A percentile compares a stretch with the other conserved stretches of the same genome.
phyloP scores from a whole-genome alignment of 2,888 invertebrate genomes.

The Neelides folsomi region DNA sequence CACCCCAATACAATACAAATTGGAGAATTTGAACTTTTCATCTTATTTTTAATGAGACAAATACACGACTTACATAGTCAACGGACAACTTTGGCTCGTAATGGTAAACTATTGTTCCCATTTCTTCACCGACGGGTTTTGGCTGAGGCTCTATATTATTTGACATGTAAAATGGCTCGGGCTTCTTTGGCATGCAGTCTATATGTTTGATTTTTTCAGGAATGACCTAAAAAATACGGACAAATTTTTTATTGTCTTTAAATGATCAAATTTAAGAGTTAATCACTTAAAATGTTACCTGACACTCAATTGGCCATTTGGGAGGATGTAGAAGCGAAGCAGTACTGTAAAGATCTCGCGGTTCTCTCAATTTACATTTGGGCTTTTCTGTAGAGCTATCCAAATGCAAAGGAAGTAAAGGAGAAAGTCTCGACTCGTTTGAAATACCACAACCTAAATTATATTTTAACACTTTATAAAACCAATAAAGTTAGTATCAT shows the following conservation, averaged over 20 bases:
- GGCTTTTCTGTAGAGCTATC: constrained; percentile 51
- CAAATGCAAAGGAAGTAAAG: neutral
- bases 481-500: too few relatives aligned
- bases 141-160: constrained; percentile 68
- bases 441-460: constrained; percentile 11
- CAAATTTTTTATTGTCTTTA: neutral
- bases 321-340: constrained; percentile 64
- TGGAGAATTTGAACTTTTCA: neutral
- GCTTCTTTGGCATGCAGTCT: constrained; percentile 53
- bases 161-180: constrained; percentile 66
- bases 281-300: constrained; percentile 44
- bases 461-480: too few relatives aligned
- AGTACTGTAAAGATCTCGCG: constrained; percentile 56
- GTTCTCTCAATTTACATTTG: constrained; percentile 52
- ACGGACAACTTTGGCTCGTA: constrained; percentile 76
- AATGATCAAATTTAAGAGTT: constrained; percentile 2
- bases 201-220: constrained; percentile 68
- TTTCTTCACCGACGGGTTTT: constrained; percentile 72
- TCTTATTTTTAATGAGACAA: neutral
- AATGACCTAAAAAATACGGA: constrained; percentile 51
- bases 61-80: constrained; percentile 58
- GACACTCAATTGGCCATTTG: constrained; percentile 79
- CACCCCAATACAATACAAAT: neutral
- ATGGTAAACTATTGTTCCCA: constrained; percentile 66
- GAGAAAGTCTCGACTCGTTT: constrained; percentile 10